These are phyloP conservation scores for Atta texana DNA, from an alignment of 1,140 invertebrate genomes.

Conservation along the genomic window DNA sequence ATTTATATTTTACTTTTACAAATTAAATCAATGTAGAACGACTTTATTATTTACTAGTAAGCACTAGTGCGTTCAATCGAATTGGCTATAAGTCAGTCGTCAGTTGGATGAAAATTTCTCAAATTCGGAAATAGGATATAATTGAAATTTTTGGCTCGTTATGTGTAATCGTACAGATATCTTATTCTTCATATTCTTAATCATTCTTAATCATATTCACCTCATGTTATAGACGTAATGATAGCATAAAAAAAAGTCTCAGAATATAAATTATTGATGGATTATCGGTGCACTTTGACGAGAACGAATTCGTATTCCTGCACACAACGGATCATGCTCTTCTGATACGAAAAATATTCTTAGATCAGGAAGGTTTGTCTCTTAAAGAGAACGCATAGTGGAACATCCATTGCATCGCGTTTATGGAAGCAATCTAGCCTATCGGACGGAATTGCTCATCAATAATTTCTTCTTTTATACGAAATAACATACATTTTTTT, in stretches of 20 bases:
- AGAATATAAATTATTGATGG: constrained; percentile 13
- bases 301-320: constrained; percentile 20
- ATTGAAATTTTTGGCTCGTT: not conserved
- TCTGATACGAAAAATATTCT: constrained; percentile 35
- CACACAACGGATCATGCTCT: constrained; percentile 30
- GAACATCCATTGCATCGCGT: constrained; percentile 35
- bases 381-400: not conserved
- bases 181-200: constrained; percentile 5
- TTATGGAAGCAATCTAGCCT: constrained; percentile 47
- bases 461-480: not conserved
- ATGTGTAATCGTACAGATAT: not conserved
- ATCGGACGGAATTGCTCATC: not conserved
- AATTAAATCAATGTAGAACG: too few relatives aligned
- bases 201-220: constrained; percentile 36
- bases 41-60: too few relatives aligned
- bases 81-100: too few relatives aligned
- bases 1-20: too few relatives aligned
- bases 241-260: constrained; percentile 19
- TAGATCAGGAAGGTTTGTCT: not conserved
- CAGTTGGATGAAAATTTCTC: not conserved
- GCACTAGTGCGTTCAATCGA: too few relatives aligned
- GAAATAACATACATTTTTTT: constrained; percentile 19
- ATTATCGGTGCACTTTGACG: not conserved
- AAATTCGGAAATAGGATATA: not conserved
- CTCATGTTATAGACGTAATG: constrained; percentile 12